Evolutionary conservation across 2,888 invertebrate genomes (phyloP), one percentile per base, ranked within the genome.

Genomic region (Pandemis heparana): DNA sequence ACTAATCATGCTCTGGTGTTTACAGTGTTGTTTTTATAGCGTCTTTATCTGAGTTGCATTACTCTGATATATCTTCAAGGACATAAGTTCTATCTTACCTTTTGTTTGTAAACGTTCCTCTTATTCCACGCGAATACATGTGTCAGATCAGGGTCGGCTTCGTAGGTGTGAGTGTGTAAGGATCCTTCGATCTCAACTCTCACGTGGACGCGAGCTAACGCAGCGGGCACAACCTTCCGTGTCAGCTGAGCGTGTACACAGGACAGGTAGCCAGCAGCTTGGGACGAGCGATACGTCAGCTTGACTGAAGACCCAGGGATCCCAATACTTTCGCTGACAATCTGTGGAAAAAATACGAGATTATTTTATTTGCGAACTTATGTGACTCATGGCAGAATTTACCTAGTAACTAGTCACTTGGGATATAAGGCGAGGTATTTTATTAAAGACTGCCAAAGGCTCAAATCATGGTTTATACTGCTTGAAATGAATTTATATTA

Each of bases 71-170:
- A 41, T 46, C 46, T 46, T 46, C 14, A 10, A 46, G 7, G 7
- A 51, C 51, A 43, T n/a, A 51, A 7, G 16, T 51, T 14, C n/a
- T 51, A 56, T 18, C 18, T 70, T 79, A 92, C 98, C 95, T 98
- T 99, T 92, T 99, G 99, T 85, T 98, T 97, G 92, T 99, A 99
- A 59, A 99, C 99, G 89, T 99, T 99, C 77, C 98, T 95, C 89
- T 99, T 98, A 90, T 99, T 99, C 99, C 99, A 99, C 2, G 99
- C 98, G 88, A 99, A 99, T 9, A 98, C 98, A 90, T 99, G 99
- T 68, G 97, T 98, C 75, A 99, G 94, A 87, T 98, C 98, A 0
- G 99, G 98, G 90, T 99, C 99, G 0, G 99, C 99, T 91, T 99
- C 99, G 89, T 99, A 99, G 0, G 97, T 97, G 89, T 97, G 97